Evolutionary conservation across 2,888 invertebrate genomes (phyloP), one percentile per base, ranked within the genome.

Genomic region (Caradrina clavipalpis): DNA sequence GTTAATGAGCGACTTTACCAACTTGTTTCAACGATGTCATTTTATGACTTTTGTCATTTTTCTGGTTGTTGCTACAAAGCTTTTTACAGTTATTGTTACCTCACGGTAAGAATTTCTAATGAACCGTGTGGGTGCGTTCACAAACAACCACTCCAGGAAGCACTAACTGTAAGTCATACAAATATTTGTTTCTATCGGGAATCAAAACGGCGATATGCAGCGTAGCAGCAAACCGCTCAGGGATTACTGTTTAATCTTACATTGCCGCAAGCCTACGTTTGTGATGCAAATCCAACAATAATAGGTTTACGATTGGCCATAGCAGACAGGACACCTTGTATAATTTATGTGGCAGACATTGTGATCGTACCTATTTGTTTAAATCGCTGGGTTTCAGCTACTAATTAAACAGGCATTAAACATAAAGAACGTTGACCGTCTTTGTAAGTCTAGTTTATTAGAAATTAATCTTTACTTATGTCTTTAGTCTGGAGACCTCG

Each of bases 381-480:
- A 45, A 66, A 55, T n/a, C 26, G 21, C n/a, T 15, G 45, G 31
- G n/a, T 35, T 55, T 35, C 49, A 17, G 39, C 57, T 45, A 26
- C 22, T 54, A 75, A 49, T 54, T 53, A 13, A 53, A 22, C 42
- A 68, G 68, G 21, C 21, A 42, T 58, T 19, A 39, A 39, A 39
- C 11, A 39, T 10, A 39, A 6, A 11, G 11, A 4, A 26, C 26
- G 26, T 26, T 26, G 26, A 26, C 26, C 10, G 19, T 47, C 6
- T 26, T 57, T 11, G 15, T 57, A 75, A 75, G 49, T 42, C 42
- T 11, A 42, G 19, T 49, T 75, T 75, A 58, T 75, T 42, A 31
- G 65, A 49, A 42, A 31, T 22, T 21, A 5, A 57, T 51, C 51
- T 51, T 5, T 0, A 13, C 13, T 39, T 39, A 8, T n/a, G 11